These are phyloP conservation scores for Druon quercuslanigerum DNA, from an alignment of 1,140 invertebrate genomes.

Conservation along the genomic window DNA sequence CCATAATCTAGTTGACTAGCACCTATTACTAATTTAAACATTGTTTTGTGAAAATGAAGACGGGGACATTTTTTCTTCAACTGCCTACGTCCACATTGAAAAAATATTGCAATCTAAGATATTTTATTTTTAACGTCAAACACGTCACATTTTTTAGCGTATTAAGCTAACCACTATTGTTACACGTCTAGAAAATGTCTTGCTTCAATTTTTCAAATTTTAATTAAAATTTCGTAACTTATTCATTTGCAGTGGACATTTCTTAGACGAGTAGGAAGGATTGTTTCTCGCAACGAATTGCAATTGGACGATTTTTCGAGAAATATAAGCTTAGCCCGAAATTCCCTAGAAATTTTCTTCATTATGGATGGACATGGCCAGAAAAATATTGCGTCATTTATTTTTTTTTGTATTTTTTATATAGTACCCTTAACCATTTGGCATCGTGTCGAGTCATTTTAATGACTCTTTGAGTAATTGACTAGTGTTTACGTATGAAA, in stretches of 20 bases:
- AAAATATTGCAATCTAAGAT: slow-evolving; percentile 1
- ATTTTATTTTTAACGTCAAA: neutral
- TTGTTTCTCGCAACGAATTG: slow-evolving; percentile 3
- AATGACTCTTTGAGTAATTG: slow-evolving; percentile 55
- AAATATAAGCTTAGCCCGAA: neutral
- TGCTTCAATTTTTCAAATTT: no score
- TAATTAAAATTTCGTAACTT: no score
- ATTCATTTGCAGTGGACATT: neutral
- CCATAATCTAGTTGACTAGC: neutral
- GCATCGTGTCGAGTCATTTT: slow-evolving; percentile 48
- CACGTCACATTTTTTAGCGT: neutral
- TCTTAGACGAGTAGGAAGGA: neutral
- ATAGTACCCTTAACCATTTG: slow-evolving; percentile 51
- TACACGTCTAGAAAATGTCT: no score
- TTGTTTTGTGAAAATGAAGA: neutral
- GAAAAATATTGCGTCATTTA: slow-evolving; percentile 58
- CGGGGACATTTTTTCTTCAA: neutral
- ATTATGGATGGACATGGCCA: slow-evolving; percentile 39
- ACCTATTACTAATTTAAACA: neutral
- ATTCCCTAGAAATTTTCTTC: neutral
- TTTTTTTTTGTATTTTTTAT: slow-evolving; percentile 51
- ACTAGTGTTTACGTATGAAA: slow-evolving; percentile 50
- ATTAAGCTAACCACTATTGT: no score
- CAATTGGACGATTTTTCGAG: slow-evolving; percentile 4
- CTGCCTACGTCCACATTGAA: neutral